These are phyloP conservation scores for Leptoclinus maculatus DNA, from an alignment of 2,797 vertebrate species.

Conservation along the genomic window DNA sequence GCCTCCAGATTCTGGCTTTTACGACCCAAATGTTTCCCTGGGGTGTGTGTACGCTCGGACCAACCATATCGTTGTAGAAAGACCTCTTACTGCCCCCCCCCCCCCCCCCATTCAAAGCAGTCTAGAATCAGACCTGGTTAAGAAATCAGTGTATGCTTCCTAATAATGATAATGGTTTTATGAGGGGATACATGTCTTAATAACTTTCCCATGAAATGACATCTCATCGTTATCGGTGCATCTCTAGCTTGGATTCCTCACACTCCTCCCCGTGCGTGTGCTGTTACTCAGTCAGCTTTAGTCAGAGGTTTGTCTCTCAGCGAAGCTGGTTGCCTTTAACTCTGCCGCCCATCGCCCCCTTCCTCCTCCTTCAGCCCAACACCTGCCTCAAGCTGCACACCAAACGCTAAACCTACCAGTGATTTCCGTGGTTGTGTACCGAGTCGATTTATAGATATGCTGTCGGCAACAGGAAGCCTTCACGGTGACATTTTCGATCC, in stretches of 20 bases:
- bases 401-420: slow-evolving; percentile 16
- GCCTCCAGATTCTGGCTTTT: neutral
- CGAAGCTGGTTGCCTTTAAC: slow-evolving; percentile 14
- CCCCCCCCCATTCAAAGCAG: too few species aligned
- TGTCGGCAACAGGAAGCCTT: slow-evolving; percentile 14
- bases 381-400: slow-evolving; percentile 26
- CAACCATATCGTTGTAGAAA: too few species aligned
- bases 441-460: slow-evolving; percentile 33
- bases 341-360: slow-evolving; percentile 15
- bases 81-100: too few species aligned
- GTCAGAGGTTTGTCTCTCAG: slow-evolving; percentile 11
- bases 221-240: too few species aligned
- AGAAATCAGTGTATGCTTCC: too few species aligned
- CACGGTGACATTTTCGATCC: neutral
- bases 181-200: too few species aligned
- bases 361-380: slow-evolving; percentile 40
- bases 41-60: too few species aligned
- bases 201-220: too few species aligned
- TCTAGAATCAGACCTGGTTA: too few species aligned
- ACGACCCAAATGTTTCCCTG: too few species aligned
- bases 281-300: slow-evolving; percentile 3
- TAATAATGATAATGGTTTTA: too few species aligned
- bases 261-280: neutral
- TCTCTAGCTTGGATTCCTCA: neutral
- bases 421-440: slow-evolving; percentile 24